phyloP scores from a whole-genome alignment of 1,140 invertebrate genomes.

The Amyelois transitella region DNA sequence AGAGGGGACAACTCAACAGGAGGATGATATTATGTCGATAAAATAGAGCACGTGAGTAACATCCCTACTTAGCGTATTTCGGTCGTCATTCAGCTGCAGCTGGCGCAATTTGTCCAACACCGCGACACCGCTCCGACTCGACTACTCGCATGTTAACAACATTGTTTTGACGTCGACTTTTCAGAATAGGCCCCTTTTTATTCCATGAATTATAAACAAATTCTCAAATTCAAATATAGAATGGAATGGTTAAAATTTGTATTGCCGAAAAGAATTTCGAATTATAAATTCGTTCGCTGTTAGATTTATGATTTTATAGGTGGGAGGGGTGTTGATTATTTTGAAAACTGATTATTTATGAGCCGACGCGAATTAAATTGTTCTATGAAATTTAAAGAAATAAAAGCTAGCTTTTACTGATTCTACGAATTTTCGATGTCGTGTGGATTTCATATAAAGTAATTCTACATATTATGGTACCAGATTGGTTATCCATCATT shows the following conservation, averaged over 20 bases:
- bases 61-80: slow-evolving; percentile 44
- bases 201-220: slow-evolving; percentile 7
- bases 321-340: background rate
- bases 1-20: too few species aligned
- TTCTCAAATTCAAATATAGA: background rate
- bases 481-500: too few species aligned
- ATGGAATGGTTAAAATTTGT: background rate
- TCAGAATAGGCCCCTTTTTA: slow-evolving; percentile 30
- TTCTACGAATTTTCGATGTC: too few species aligned
- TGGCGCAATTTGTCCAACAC: slow-evolving; percentile 47
- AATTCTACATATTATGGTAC: too few species aligned
- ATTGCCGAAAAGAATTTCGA: background rate
- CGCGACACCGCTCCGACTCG: slow-evolving; percentile 26
- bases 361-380: too few species aligned
- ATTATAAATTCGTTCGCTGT: too few species aligned
- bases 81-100: slow-evolving; percentile 46
- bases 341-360: too few species aligned
- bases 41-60: slow-evolving; percentile 2
- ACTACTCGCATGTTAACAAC: slow-evolving; percentile 55
- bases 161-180: slow-evolving; percentile 63
- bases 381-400: too few species aligned
- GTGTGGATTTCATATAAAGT: too few species aligned
- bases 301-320: background rate
- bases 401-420: too few species aligned
- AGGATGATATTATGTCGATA: too few species aligned